phyloP scores from a whole-genome alignment of 92 coral and sea anemone genomes.

The Phenganax subtilis region DNA sequence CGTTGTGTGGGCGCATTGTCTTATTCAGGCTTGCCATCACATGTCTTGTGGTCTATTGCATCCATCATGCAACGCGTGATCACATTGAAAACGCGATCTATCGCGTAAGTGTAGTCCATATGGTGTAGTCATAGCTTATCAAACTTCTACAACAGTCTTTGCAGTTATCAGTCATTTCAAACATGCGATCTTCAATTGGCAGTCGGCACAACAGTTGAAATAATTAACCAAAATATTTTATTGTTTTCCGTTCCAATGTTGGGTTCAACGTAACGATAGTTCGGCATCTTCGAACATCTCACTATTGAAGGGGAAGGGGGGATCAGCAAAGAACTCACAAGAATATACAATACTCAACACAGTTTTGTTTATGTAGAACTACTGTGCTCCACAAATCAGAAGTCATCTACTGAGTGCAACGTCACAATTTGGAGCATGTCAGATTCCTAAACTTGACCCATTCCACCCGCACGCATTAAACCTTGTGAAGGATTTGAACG shows the following conservation, averaged over 20 bases:
- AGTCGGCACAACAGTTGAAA: no score
- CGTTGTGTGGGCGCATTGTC: neutral
- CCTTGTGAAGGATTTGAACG: neutral
- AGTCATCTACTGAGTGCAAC: neutral
- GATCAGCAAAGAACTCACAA: no score
- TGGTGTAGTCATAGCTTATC: no score
- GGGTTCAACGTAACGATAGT: no score
- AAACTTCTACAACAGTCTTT: no score
- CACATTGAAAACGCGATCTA: conserved; percentile 1
- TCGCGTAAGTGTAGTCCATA: neutral
- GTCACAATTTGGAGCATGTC: neutral
- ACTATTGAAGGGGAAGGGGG: no score
- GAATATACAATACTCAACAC: neutral
- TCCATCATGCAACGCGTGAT: conserved; percentile 16
- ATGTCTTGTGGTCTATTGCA: neutral
- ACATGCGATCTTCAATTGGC: no score
- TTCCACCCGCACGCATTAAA: conserved; percentile 17
- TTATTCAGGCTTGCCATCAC: neutral
- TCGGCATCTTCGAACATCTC: no score
- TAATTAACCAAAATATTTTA: no score
- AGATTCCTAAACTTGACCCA: conserved; percentile 12
- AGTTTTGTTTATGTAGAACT: neutral
- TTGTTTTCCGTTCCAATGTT: no score
- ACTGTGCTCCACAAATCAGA: neutral
- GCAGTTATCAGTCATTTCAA: no score